Base-by-base conservation (phyloP, 2,888 invertebrate genomes). In the Mellilla xanthometata region DNA sequence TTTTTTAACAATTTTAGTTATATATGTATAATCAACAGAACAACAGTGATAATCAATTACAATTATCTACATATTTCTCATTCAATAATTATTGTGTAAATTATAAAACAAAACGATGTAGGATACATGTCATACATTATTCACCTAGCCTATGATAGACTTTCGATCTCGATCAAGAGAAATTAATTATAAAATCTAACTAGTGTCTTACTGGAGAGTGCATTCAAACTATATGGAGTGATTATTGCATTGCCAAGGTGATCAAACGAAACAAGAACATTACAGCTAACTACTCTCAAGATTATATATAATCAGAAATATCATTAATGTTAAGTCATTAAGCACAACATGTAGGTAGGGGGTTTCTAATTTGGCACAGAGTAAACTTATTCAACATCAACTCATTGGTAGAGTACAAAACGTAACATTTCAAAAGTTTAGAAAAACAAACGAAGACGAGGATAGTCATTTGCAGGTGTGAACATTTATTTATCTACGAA, bases 121-220 rank as follows among this genome's bases (percentile, higher is more conserved):
- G 72, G 69, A 72, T 81, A 82, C 70, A 83, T 80, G 80, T 81
- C 76, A 81, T 73, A 81, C 76, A 81, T 76, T 81, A 81, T 87
- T 88, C 76, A 76, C 84, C 88, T 88, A 89, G 79, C 88, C 89
- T 89, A 89, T 87, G 87, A 87, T 87, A 88, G 85, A 81, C 85
- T 87, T 85, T 83, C 76, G 76, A 87, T 84, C 81, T 85, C 81
- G 84, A 87, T 87, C 85, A 81, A 86, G 85, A 85, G 76, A 89
- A 89, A 88, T 83, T 78, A 87, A n/a, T 87, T 87, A 86, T 84
- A 82, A 84, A 83, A 82, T 38, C 86, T 88, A 87, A 85, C 83
- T 87, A 88, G 83, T 80, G 77, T 86, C 74, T 76, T 77, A 76
- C 79, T 81, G 72, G 72, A 78, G 69, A 77, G 88, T 87, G 88